Base-by-base conservation (phyloP, 2,797 vertebrate species). In the Falco berigora region DNA sequence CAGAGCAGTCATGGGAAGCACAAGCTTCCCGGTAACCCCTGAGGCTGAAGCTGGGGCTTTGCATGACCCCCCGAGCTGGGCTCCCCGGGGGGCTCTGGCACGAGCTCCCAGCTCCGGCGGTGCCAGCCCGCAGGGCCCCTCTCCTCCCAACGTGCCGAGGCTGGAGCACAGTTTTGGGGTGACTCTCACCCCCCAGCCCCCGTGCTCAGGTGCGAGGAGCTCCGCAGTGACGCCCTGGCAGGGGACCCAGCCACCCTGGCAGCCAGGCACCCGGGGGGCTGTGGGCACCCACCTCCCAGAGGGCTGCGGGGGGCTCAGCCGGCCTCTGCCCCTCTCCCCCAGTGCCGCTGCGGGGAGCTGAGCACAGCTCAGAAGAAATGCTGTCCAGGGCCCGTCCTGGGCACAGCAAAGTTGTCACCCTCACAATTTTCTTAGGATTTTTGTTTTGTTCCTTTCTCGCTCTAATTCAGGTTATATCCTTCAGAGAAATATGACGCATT, bases 61-160 rank as follows among this genome's bases (percentile, higher is more conserved):
- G 10, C 16, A 9, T n/a, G 52, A 16, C 14, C 17, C 23, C 14
- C 0, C 1, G 38, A 38, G 19, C 56, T 64, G 36, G 14, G 47
- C 8, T 30, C 16, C 16, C 4, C 1, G 1, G 25, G 8, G 0
- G 1, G 4, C 49, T 56, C 52, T 56, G 62, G 34, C 14, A n/a
- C 10, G 12, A 74, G 10, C 24, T 38, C 52, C 30, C 61, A 47
- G 47, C 21, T 38, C 18, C 5, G 2, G 15, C 0, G 11, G 28
- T 28, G 17, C 10, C 68, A 69, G 47, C 27, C 28, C 44, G 7
- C 1, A 6, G 30, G 12, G 8, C 4, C 86, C 25, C 30, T 44
- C 25, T 69, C 27, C 67, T 61, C 34, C 32, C 61, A 68, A 3
- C 0, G 1, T 46, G 27, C 16, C 1, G 3, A 28, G 28, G 13